Evolutionary conservation across 2,797 vertebrate species (phyloP).

Genomic region (Scleropages formosus): DNA sequence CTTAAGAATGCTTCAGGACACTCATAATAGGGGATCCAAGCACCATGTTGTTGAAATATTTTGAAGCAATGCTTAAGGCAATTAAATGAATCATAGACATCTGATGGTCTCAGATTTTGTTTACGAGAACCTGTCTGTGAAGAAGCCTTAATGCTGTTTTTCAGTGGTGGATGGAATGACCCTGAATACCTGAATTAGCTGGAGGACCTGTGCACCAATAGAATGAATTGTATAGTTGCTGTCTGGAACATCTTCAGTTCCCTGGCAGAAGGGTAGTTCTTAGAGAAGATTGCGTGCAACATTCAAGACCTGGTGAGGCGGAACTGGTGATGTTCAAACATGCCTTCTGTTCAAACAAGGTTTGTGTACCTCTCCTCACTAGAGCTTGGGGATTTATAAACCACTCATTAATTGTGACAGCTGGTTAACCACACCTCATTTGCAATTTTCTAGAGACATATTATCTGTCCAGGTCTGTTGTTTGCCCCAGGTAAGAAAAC

Average conservation of each 20-base stretch:
- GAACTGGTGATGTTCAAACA: slow-evolving; percentile 42
- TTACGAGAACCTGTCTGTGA: slow-evolving; percentile 33
- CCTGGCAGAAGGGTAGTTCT: slow-evolving; percentile 34
- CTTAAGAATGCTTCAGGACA: slow-evolving; percentile 40
- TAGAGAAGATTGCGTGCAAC: slow-evolving; percentile 45
- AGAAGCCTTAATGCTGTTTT: too few species aligned
- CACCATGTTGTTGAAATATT: slow-evolving; percentile 40
- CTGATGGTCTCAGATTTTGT: too few species aligned
- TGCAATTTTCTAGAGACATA: slow-evolving; percentile 39
- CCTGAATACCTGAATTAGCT: too few species aligned
- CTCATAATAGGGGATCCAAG: slow-evolving; percentile 42
- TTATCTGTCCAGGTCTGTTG: slow-evolving; percentile 42
- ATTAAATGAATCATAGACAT: background rate
- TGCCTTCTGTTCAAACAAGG: slow-evolving; percentile 44
- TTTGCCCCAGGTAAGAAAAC: slow-evolving; percentile 35
- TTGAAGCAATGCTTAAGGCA: slow-evolving; percentile 45
- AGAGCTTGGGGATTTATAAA: background rate
- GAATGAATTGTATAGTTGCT: slow-evolving; percentile 39
- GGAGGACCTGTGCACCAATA: too few species aligned
- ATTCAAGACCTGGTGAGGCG: slow-evolving; percentile 35
- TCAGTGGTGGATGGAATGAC: too few species aligned
- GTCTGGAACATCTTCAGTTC: slow-evolving; percentile 38
- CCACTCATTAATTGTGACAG: background rate
- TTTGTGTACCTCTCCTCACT: background rate
- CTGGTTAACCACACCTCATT: slow-evolving; percentile 10